Evolutionary conservation across 1,140 invertebrate species (phyloP), one percentile per base, ranked within the genome.

Genomic region (Eufriesea mexicana): DNA sequence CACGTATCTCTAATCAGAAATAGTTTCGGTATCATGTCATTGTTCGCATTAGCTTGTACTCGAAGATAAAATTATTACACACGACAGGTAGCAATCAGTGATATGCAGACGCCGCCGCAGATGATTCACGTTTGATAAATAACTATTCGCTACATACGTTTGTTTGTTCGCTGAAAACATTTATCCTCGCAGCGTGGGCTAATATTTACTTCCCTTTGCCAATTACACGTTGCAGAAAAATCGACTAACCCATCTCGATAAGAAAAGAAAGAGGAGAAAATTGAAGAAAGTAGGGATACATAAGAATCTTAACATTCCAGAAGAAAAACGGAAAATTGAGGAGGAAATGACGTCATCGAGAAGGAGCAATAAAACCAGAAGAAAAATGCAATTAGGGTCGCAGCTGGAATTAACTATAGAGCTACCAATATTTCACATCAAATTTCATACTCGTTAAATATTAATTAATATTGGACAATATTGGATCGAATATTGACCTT

Each of bases 41-140:
- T 51, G 42, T 35, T 73, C 25, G 51, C 55, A 62, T 77, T 70
- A 35, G 66, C 25, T 25, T 23, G 61, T 35, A 35, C 42, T 59
- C 16, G 20, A n/a, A 79, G 86, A 88, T 88, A 88, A 88, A 80
- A 20, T 74, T 64, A 70, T 72, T 84, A 20, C 51, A 75, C 18
- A 80, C n/a, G 54, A 75, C 76, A 77, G 42, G 85, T 80, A 86
- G 85, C 82, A 25, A 64, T 77, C 47, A 59, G 61, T 68, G 51
- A 67, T 59, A 28, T 64, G 79, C 61, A 84, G 79, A 83, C 89
- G 86, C 86, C 86, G 76, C 64, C n/a, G 62, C 54, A 77, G 42
- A 86, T 91, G 89, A 91, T 68, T 91, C 89, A 90, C 67, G 28
- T 12, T 67, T 47, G 87, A 90, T 90, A 90, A 89, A 90, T 90